phyloP scores from a whole-genome alignment of 2,113 vertebrate genomes.

The Corydoras maculifer region DNA sequence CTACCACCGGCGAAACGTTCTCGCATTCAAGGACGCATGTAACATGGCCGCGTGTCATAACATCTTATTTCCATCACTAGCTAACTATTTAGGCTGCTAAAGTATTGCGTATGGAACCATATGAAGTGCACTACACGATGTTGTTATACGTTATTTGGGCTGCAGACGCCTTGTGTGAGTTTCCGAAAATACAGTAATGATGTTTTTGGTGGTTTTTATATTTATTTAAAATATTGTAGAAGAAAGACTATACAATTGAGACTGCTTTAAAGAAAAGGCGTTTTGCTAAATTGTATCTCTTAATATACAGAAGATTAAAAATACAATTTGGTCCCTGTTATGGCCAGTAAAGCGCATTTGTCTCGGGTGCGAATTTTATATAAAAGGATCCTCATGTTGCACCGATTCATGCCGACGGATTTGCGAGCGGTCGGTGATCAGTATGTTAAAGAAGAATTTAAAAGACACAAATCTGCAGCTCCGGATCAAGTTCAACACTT shows the following conservation, averaged over 20 bases:
- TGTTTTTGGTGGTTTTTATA: too few species aligned
- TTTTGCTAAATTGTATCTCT: too few species aligned
- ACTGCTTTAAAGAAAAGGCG: too few species aligned
- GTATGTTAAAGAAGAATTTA: constrained; percentile 87
- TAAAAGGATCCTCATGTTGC: constrained; percentile 74
- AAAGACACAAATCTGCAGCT: constrained; percentile 64
- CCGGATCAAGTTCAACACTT: constrained; percentile 68
- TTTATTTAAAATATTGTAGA: too few species aligned
- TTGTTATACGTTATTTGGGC: not conserved
- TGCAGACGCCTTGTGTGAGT: not conserved
- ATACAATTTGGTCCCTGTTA: constrained; percentile 14
- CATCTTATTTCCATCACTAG: not conserved
- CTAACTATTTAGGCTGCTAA: not conserved
- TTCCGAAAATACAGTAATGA: too few species aligned
- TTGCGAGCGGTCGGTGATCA: constrained; percentile 77
- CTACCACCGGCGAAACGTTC: too few species aligned
- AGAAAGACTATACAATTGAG: too few species aligned
- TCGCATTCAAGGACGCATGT: too few species aligned
- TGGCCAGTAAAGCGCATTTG: constrained; percentile 56
- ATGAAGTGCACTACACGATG: not conserved
- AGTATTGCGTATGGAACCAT: too few species aligned
- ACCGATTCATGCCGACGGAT: constrained; percentile 74
- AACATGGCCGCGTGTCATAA: not conserved
- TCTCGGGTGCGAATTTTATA: constrained; percentile 67
- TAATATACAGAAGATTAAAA: too few species aligned